Base-by-base conservation (phyloP, 30 jellyfish, hydroid and myxozoan genomes). In the Chrysaora quinquecirrha region DNA sequence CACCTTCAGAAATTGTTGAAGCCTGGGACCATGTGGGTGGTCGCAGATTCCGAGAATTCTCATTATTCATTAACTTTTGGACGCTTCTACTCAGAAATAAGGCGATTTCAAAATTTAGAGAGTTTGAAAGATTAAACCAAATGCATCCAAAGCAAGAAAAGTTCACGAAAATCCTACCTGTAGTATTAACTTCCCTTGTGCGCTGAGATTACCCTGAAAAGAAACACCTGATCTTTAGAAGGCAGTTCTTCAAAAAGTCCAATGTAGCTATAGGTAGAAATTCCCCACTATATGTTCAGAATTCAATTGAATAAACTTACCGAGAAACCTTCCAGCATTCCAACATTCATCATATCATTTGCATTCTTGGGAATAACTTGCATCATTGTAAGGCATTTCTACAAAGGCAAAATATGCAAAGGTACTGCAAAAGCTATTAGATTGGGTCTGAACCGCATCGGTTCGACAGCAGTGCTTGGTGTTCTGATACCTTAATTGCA, bases 251-350 rank as follows among this genome's bases (percentile, higher is more conserved):
- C 9, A 43, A 43, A 43, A 16, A 16, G 16, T 43, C 58, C 58
- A 6, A 43, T 6, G 58, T 6, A 6, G 25, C 25, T 23, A 10
- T 6, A 16, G 71, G 25, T 56, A 56, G 10, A 24, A 56, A n/a
- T 3, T 56, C 71, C 6, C 71, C 30, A 56, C 30, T 20, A 20
- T 4, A 56, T 56, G 71, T 43, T 43, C 58, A 43, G 58, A 60
- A 60, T n/a, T 22, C 29, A 25, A n/a, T 6, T 43, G 16, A 9
- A 62, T 4, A 34, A 20, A 76, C 98, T 73, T 75, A 93, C 98
- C 56, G 95, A 73, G 72, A 94, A 94, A 4, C 99, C 99, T 54
- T 88, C 97, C 66, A 94, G 84, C 97, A 94, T 87, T 9, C 97
- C 97, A 11, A 94, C 91, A 77, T 83, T 88, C 94, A 94, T 82